phyloP scores from a whole-genome alignment of 2,113 vertebrate species.

The Platysternon megacephalum region DNA sequence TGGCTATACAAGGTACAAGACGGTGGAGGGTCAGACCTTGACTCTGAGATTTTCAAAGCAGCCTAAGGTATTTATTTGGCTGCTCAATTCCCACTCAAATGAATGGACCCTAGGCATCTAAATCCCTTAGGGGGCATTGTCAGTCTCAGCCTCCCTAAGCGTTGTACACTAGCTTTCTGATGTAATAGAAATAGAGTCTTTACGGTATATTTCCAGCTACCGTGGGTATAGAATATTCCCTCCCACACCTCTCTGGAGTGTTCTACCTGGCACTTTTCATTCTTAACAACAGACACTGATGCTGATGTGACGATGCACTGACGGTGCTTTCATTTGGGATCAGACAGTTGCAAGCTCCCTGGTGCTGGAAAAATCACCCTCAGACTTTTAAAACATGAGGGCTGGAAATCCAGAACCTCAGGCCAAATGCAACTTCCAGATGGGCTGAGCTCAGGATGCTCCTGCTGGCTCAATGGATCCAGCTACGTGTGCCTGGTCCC shows the following conservation, averaged over 20 bases:
- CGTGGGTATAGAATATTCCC: neutral
- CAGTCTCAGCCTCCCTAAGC: neutral
- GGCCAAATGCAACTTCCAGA: neutral
- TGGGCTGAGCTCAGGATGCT: fast-evolving
- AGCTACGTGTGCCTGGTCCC: fast-evolving
- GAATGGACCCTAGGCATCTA: neutral
- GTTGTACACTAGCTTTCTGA: fast-evolving
- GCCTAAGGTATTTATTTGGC: neutral
- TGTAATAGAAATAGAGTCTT: neutral
- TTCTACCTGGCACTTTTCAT: neutral
- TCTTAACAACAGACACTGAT: neutral
- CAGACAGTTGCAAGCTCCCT: neutral
- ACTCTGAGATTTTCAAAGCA: fast-evolving
- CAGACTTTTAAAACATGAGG: neutral
- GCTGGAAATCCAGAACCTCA: neutral
- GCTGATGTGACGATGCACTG: neutral
- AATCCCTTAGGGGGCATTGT: neutral
- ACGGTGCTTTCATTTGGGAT: constrained; percentile 9
- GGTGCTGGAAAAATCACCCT: constrained; percentile 26
- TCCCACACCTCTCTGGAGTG: neutral
- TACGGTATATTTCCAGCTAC: neutral
- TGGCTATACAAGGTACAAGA: neutral
- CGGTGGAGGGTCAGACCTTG: neutral
- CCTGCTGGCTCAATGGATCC: neutral
- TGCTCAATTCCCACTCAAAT: neutral